phyloP scores from a whole-genome alignment of 2,113 vertebrate species.

The Gambusia holbrooki region DNA sequence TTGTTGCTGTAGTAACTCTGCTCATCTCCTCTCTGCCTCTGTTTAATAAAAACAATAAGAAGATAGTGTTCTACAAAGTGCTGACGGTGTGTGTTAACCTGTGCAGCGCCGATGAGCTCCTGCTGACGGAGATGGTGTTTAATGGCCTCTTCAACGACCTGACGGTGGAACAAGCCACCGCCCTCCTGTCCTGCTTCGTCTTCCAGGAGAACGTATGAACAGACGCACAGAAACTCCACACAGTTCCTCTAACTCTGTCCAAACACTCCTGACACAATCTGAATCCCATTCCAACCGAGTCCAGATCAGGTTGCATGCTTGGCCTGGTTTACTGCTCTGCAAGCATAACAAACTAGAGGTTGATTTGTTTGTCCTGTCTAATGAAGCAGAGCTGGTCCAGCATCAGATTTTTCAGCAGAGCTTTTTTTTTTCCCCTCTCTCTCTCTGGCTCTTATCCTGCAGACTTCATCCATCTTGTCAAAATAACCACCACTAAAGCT shows the following conservation, averaged over 20 bases:
- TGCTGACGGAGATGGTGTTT: slow-evolving; percentile 98
- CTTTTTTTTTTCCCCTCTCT: not conserved
- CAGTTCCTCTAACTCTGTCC: not conserved
- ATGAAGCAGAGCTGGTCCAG: slow-evolving; percentile 29
- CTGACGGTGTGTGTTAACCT: not conserved
- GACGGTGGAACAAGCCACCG: slow-evolving; percentile 90
- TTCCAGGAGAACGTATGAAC: slow-evolving; percentile 94
- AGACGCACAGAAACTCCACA: slow-evolving; percentile 3
- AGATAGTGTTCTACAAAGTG: not conserved
- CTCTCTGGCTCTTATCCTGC: slow-evolving; percentile 24
- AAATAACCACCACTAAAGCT: not conserved
- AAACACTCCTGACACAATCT: not conserved
- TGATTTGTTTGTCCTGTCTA: slow-evolving; percentile 34
- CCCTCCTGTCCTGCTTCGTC: slow-evolving; percentile 95
- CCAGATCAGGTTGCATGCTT: slow-evolving; percentile 3
- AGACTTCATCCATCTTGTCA: not conserved
- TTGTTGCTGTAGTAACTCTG: rapidly evolving
- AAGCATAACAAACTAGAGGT: slow-evolving; percentile 41
- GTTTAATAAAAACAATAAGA: not conserved
- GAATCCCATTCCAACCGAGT: slow-evolving; percentile 19
- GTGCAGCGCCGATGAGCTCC: slow-evolving; percentile 91
- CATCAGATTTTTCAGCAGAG: slow-evolving; percentile 20
- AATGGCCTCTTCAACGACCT: slow-evolving; percentile 98
- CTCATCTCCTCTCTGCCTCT: not conserved
- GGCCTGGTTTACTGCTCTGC: not conserved